Percentiles rank a stretch among this genome's conserved stretches.
These are phyloP conservation scores for Eubasilissa splendida DNA, from an alignment of 2,888 invertebrate genomes.

Conservation along the genomic window DNA sequence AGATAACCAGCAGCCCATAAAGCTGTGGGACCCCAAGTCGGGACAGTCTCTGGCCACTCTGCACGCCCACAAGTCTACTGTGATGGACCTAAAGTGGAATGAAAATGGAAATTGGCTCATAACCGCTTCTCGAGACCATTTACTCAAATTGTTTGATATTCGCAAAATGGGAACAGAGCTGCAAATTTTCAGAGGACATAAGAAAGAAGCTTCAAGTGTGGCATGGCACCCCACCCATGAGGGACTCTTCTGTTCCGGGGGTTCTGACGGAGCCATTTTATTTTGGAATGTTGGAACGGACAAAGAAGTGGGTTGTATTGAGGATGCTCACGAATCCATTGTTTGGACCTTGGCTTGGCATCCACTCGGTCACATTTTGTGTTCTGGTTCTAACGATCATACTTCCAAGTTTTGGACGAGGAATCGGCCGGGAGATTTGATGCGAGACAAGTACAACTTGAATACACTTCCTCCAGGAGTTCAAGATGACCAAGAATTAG, in stretches of 20 bases:
- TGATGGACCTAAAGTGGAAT: slow-evolving; percentile 99
- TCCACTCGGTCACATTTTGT: slow-evolving; percentile 97
- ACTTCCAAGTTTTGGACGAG: slow-evolving; percentile 99
- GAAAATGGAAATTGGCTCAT: slow-evolving; percentile 99
- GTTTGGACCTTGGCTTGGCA: slow-evolving; percentile 99
- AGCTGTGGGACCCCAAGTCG: slow-evolving; percentile 98
- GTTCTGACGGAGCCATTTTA: slow-evolving; percentile 97
- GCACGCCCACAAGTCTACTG: slow-evolving; percentile 99
- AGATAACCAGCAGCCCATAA: slow-evolving; percentile 99
- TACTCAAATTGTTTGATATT: slow-evolving; percentile 97
- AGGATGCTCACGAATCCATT: slow-evolving; percentile 98
- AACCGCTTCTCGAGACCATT: slow-evolving; percentile 97
- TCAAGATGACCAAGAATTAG: slow-evolving; percentile 72
- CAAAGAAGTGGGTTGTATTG: slow-evolving; percentile 98
- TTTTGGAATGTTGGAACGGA: slow-evolving; percentile 99
- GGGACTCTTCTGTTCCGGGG: slow-evolving; percentile 96
- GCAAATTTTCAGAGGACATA: slow-evolving; percentile 98
- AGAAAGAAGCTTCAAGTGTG: slow-evolving; percentile 97
- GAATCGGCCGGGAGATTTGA: slow-evolving; percentile 97
- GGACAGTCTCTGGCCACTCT: slow-evolving; percentile 96
- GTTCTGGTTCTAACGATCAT: slow-evolving; percentile 99
- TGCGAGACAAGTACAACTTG: slow-evolving; percentile 98
- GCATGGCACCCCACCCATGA: slow-evolving; percentile 99
- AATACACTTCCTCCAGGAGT: slow-evolving; percentile 91
- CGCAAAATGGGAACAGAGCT: slow-evolving; percentile 95